Evolutionary conservation across 2,888 invertebrate genomes (phyloP).

Genomic region (Lumbricus terrestris): DNA sequence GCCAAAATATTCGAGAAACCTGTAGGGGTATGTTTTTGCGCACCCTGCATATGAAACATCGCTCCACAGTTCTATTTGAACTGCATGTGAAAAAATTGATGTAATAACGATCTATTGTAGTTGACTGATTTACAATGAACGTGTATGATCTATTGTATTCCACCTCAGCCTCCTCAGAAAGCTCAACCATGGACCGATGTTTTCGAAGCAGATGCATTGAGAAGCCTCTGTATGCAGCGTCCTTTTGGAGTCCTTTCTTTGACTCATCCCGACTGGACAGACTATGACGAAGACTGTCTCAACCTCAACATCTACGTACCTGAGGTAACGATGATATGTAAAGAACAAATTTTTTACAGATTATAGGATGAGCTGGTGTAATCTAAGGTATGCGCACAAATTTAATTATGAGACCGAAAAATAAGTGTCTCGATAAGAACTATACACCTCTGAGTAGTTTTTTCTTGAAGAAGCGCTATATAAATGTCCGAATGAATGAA

Average conservation of each 20-base stretch:
- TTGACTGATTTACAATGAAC: too few relatives aligned
- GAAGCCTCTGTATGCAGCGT: constrained; percentile 27
- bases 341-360: background rate
- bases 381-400: background rate
- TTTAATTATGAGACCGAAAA: background rate
- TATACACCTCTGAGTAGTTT: too few relatives aligned
- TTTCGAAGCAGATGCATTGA: constrained; percentile 17
- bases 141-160: background rate
- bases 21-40: too few relatives aligned
- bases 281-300: constrained; percentile 35
- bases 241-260: constrained; percentile 20
- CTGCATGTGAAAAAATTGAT: too few relatives aligned
- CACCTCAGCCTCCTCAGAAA: constrained; percentile 25
- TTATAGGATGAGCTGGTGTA: background rate
- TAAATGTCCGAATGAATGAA: too few relatives aligned
- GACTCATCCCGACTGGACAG: constrained; percentile 30
- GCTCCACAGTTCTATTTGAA: background rate
- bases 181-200: constrained; percentile 26
- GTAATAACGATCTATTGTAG: too few relatives aligned
- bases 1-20: too few relatives aligned
- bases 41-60: background rate
- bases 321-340: constrained; percentile 17
- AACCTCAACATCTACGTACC: constrained; percentile 34
- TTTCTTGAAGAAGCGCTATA: too few relatives aligned
- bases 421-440: background rate